Evolutionary conservation across 1,140 invertebrate species (phyloP).

Genomic region (Prorops nasuta): DNA sequence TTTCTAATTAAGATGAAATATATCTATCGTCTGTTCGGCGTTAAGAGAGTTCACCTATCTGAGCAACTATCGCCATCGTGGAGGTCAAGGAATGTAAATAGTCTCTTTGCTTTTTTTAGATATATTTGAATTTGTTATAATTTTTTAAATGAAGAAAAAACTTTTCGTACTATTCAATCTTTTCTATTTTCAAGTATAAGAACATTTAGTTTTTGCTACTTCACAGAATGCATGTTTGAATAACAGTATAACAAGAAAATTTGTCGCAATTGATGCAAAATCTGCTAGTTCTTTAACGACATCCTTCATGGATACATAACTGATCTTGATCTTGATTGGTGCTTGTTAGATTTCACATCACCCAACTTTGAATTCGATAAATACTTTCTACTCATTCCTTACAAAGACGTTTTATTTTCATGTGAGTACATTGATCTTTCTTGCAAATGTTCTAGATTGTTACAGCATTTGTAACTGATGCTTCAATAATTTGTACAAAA

Average conservation of each 20-base stretch:
- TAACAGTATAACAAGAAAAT: constrained; percentile 1
- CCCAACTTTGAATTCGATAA: constrained; percentile 1
- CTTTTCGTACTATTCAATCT: background rate
- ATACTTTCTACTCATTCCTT: constrained; percentile 4
- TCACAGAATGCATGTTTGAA: constrained; percentile 6
- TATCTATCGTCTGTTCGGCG: constrained; percentile 5
- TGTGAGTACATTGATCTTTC: constrained; percentile 1
- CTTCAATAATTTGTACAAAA: background rate
- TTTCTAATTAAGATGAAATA: no score
- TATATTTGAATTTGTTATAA: background rate
- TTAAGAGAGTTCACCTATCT: constrained; percentile 2
- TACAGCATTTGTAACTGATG: background rate
- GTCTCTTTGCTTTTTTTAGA: constrained; percentile 3
- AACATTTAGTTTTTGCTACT: no score
- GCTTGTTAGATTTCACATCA: constrained; percentile 1
- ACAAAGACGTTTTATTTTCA: constrained; percentile 1
- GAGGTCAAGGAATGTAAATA: constrained; percentile 3
- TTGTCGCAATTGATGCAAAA: constrained; percentile 2
- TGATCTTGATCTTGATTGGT: background rate
- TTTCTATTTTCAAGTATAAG: no score
- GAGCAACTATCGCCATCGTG: constrained; percentile 5
- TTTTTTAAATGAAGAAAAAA: background rate
- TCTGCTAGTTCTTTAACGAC: constrained; percentile 3
- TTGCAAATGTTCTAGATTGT: no score
- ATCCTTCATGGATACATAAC: constrained; percentile 3